Evolutionary conservation across 2,888 invertebrate genomes (phyloP).

Genomic region (Plebejus melissa): DNA sequence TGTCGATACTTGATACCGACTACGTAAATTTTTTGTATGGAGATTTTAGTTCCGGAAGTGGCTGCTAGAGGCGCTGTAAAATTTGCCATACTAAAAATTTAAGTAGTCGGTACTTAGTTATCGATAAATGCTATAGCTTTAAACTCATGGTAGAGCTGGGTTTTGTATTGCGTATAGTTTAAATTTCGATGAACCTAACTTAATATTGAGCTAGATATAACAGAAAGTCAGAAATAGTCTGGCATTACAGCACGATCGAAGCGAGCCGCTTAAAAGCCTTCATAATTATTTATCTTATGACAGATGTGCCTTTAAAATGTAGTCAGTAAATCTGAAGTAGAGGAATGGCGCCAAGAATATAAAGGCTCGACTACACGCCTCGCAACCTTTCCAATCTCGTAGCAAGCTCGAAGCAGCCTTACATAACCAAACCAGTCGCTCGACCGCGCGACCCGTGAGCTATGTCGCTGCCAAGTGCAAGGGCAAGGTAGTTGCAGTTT

Average conservation of each 20-base stretch:
- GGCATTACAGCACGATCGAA: neutral
- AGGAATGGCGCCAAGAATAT: conserved; percentile 18
- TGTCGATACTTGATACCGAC: too few species aligned
- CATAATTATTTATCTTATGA: conserved; percentile 10
- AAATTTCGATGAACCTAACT: neutral
- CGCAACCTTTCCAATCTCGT: conserved; percentile 4
- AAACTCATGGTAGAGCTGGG: too few species aligned
- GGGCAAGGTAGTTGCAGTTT: conserved; percentile 40
- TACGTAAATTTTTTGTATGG: too few species aligned
- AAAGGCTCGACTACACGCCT: conserved; percentile 2
- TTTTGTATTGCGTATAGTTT: too few species aligned
- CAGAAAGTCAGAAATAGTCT: neutral
- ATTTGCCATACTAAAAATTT: too few species aligned
- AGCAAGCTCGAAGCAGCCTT: conserved; percentile 38
- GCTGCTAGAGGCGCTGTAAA: too few species aligned
- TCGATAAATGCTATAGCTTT: too few species aligned
- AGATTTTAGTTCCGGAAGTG: too few species aligned
- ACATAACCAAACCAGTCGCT: conserved; percentile 65
- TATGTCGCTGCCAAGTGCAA: conserved; percentile 40
- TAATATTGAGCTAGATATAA: neutral
- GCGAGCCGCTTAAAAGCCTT: conserved; percentile 1
- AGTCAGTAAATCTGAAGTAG: neutral
- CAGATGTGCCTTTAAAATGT: conserved; percentile 11
- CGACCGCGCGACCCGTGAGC: conserved; percentile 37
- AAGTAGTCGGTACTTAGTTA: too few species aligned